Base-by-base conservation (phyloP, 2,113 vertebrate genomes). In the Sus scrofa region DNA sequence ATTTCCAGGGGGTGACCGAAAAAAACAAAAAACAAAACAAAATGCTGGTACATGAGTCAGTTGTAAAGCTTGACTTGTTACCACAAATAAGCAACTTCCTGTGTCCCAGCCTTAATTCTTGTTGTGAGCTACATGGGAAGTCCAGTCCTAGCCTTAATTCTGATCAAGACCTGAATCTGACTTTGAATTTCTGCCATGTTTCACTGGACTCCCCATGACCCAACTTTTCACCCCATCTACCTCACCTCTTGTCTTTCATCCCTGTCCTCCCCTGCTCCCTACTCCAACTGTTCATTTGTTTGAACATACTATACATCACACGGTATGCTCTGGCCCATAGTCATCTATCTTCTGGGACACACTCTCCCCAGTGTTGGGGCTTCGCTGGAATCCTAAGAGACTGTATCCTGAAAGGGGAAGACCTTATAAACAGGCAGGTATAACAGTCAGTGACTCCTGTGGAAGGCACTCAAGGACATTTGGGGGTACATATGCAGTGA, bases 381-480 rank as follows among this genome's bases (percentile, higher is more conserved):
- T 78, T 91, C 65, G 70, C 1, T 54, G 68, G 52, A 63, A 79
- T 44, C n/a, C 8, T 27, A 88, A 84, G 22, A 37, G 56, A 86
- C n/a, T 77, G 13, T 34, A 71, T 19, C 6, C 37, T 71, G n/a
- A 86, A 62, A 93, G 50, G 77, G 70, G 22, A 90, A 78, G 37
- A 79, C 30, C 44, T 60, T 65, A 81, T 15, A 39, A 44, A 50
- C 3, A 79, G 37, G 63, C 2, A 85, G 34, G 30, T 71, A 58
- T 60, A 26, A 93, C 82, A 34, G 44, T 78, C 30, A 89, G 13
- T 30, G 63, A 71, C 81, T 96, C n/a, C 60, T 65, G 4, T 82
- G 84, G 89, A 86, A 84, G 30, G 70, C 8, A 81, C 78, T 86
- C 32, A 60, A 54, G 85, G 90, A 85, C 54, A 89, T 18, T 77